These are phyloP conservation scores for Oscheius sp. DNA, from an alignment of 2,888 invertebrate species.

Conservation along the genomic window DNA sequence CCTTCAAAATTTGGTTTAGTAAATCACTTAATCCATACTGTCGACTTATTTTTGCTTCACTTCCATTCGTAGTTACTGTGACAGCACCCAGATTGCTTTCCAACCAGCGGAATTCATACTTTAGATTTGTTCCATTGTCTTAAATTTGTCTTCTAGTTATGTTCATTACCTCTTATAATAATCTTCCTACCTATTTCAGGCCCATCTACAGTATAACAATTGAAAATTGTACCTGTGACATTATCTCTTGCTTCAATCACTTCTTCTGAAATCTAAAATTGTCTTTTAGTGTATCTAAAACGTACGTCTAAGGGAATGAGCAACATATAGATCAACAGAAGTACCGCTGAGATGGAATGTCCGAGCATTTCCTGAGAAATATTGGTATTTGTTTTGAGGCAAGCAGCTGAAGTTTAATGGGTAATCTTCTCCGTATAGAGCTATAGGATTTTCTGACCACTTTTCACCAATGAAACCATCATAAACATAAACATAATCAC, in stretches of 20 bases:
- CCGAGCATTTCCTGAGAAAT: background rate
- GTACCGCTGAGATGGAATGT: background rate
- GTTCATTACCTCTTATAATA: no score
- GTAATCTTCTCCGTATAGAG: background rate
- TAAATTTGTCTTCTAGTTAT: no score
- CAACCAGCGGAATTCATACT: background rate
- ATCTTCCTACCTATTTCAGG: no score
- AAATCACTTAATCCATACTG: background rate
- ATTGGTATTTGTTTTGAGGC: background rate
- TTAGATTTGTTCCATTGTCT: background rate
- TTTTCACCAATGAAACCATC: background rate
- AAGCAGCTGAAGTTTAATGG: no score
- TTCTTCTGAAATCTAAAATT: background rate
- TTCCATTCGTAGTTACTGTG: background rate
- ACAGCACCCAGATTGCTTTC: background rate
- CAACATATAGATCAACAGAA: background rate
- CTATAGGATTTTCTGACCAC: background rate
- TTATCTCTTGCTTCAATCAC: background rate
- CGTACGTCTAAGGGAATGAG: background rate
- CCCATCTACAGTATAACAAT: background rate
- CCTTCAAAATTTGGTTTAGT: background rate
- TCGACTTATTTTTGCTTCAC: background rate
- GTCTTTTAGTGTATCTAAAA: background rate
- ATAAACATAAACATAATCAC: background rate
- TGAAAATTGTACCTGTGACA: background rate